phyloP scores from a whole-genome alignment of 2,797 vertebrate species.

The Melanotaenia nigrans region DNA sequence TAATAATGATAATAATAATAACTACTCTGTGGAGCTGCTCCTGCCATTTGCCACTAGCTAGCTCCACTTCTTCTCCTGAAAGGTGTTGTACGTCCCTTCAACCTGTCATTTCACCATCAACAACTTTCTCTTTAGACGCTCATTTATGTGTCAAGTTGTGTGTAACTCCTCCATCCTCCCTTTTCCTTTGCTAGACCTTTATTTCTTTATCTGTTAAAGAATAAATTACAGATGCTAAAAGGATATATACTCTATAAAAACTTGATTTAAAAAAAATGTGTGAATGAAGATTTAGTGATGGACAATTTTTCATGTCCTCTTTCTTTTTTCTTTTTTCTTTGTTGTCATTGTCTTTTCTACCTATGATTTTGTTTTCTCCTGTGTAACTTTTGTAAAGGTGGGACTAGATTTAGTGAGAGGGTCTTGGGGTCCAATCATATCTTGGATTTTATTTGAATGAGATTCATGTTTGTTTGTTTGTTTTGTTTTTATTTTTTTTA shows the following conservation, averaged over 20 bases:
- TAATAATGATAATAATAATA: slow-evolving; percentile 59
- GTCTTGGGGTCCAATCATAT: slow-evolving; percentile 78
- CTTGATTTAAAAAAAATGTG: slow-evolving; percentile 39
- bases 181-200: slow-evolving; percentile 61
- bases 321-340: slow-evolving; percentile 36
- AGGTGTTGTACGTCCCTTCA: slow-evolving; percentile 24
- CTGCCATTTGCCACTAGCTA: slow-evolving; percentile 62
- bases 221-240: slow-evolving; percentile 62
- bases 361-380: slow-evolving; percentile 54
- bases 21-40: slow-evolving; percentile 80
- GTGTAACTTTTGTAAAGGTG: slow-evolving; percentile 42
- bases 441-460: slow-evolving; percentile 69
- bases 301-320: slow-evolving; percentile 58
- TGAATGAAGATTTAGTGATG: slow-evolving; percentile 73
- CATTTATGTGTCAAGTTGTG: slow-evolving; percentile 62
- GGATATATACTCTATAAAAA: slow-evolving; percentile 54
- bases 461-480: slow-evolving; percentile 55
- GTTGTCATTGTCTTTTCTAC: slow-evolving; percentile 59
- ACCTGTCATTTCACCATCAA: slow-evolving; percentile 42
- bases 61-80: slow-evolving; percentile 30
- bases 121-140: slow-evolving; percentile 64
- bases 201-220: slow-evolving; percentile 71
- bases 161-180: slow-evolving; percentile 53
- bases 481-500: slow-evolving; percentile 35
- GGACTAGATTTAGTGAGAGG: slow-evolving; percentile 50